Evolutionary conservation across 2,888 invertebrate genomes (phyloP).

Genomic region (Lucinisca nassula): DNA sequence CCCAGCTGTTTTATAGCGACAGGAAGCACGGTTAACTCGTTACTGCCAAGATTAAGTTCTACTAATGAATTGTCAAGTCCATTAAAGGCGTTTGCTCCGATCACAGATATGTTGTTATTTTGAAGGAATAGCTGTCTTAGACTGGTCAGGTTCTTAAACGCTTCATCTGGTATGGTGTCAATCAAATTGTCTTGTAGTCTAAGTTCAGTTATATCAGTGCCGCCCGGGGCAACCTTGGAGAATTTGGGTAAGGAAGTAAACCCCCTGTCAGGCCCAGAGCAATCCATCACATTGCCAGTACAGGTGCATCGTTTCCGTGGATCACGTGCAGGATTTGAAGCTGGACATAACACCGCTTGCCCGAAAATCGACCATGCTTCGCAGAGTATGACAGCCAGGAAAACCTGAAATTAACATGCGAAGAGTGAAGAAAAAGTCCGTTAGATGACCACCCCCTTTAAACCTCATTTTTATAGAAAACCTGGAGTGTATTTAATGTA

Average conservation of each 20-base stretch:
- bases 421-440: too few relatives aligned
- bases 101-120: constrained; percentile 42
- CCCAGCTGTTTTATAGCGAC: constrained; percentile 39
- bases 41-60: constrained; percentile 54
- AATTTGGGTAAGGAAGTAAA: constrained; percentile 43
- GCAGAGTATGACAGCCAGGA: neutral
- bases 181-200: constrained; percentile 50
- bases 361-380: neutral
- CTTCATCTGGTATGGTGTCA: constrained; percentile 43
- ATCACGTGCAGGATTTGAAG: neutral
- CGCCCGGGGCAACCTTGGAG: neutral
- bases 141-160: constrained; percentile 42
- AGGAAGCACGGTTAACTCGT: constrained; percentile 55
- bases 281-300: constrained; percentile 41
- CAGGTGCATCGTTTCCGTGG: constrained; percentile 28
- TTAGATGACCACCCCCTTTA: too few relatives aligned
- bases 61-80: constrained; percentile 43
- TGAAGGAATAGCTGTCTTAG: constrained; percentile 24
- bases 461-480: too few relatives aligned
- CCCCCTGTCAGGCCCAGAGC: constrained; percentile 23
- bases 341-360: neutral
- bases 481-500: too few relatives aligned
- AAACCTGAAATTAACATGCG: neutral
- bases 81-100: constrained; percentile 41
- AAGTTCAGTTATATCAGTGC: constrained; percentile 11